Evolutionary conservation across 2,888 invertebrate species (phyloP), one percentile per base, ranked within the genome.

Genomic region (Latrodectus hesperus): DNA sequence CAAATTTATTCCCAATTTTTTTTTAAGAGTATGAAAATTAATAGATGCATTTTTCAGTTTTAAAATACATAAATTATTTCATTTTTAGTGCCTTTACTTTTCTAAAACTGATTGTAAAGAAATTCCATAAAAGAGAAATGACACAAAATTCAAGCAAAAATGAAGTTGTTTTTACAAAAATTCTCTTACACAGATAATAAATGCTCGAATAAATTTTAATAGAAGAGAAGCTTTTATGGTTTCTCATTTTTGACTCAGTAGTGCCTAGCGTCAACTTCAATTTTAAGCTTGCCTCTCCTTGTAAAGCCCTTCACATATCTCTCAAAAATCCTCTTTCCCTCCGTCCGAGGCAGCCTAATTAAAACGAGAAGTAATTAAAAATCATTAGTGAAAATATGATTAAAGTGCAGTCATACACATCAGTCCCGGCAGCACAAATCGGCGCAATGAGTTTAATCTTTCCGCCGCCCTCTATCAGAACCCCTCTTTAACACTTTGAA

Each of bases 301-400:
- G 52, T 71, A n/a, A 71, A 38, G 16, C 51, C 51, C 79, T 51
- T 70, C 70, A 51, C 55, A 72, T 26, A 12, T n/a, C 60, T 60
- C 14, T 60, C 60, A 16, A 16, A 12, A 16, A n/a, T 60, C 76
- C 55, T 84, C 76, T n/a, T 17, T 68, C 64, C 72, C 71, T 65
- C 65, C 68, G 51, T 52, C 65, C 70, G 67, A 78, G 81, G 71
- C 71, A 68, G 52, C 72, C 86, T 86, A 71, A 76, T 86, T 86
- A 86, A 86, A 81, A 86, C 71, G 86, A 65, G 76, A 38, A 52
- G 85, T 81, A 81, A 86, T 81, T 86, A 81, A 86, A 86, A 86
- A 86, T 80, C 80, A 86, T 81, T 86, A 86, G 80, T 86, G 86
- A 86, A 86, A 86, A 86, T 80, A 86, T 77, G 86, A 85, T 80